These are phyloP conservation scores for Meloidogyne hapla DNA, from an alignment of 1,140 invertebrate genomes.

Conservation along the genomic window DNA sequence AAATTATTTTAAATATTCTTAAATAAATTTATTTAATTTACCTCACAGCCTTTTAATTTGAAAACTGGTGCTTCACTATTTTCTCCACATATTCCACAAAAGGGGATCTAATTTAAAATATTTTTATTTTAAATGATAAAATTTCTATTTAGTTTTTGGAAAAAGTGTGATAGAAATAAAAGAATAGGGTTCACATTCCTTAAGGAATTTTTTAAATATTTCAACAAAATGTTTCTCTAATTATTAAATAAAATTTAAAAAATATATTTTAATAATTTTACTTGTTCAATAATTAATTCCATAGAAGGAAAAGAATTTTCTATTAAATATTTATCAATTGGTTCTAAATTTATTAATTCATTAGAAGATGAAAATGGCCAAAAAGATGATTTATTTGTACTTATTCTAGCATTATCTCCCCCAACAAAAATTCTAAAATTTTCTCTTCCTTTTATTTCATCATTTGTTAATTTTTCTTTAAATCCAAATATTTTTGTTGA, in stretches of 20 bases:
- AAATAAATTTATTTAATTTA: neutral
- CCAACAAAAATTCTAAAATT: neutral
- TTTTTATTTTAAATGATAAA: too few species aligned
- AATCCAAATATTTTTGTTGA: constrained; percentile 6
- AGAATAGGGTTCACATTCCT: too few species aligned
- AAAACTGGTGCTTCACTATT: neutral
- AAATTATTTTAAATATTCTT: neutral
- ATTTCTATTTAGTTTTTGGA: too few species aligned
- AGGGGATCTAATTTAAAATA: neutral
- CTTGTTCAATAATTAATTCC: constrained; percentile 6
- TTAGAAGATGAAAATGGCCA: constrained; percentile 5
- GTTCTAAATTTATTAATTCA: neutral
- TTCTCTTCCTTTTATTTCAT: neutral
- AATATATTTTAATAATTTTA: neutral
- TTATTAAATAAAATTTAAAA: too few species aligned
- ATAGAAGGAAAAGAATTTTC: neutral
- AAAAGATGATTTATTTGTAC: neutral
- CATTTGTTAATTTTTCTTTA: constrained; percentile 4
- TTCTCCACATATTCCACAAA: neutral
- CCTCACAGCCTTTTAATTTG: neutral
- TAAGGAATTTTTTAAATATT: too few species aligned
- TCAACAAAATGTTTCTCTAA: too few species aligned
- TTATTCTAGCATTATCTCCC: neutral
- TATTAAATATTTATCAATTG: neutral
- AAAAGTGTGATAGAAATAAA: too few species aligned